A percentile compares a stretch with the other conserved stretches of the same genome.
These are phyloP conservation scores for Mycetomoellerius zeteki DNA, from an alignment of 1,140 invertebrate species.

Conservation along the genomic window DNA sequence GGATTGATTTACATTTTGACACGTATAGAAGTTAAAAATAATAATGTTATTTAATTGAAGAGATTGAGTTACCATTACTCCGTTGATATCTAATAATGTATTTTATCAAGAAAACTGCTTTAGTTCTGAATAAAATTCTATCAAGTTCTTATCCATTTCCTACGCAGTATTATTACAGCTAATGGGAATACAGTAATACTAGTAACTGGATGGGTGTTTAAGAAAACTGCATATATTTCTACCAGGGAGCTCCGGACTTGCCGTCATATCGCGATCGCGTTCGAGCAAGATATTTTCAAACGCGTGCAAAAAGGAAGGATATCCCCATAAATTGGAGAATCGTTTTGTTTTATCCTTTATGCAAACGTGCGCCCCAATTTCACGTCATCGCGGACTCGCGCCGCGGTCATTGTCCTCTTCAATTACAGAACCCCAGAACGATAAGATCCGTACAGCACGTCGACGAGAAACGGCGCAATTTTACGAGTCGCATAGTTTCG, in stretches of 20 bases:
- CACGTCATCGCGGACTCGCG: not conserved
- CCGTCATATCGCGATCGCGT: not conserved
- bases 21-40: too few species aligned
- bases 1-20: too few species aligned
- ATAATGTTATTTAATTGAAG: too few species aligned
- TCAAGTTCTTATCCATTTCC: too few species aligned
- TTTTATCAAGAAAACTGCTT: too few species aligned
- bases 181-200: too few species aligned
- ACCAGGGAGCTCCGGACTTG: not conserved
- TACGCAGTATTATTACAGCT: too few species aligned
- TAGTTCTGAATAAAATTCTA: too few species aligned
- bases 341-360: slow-evolving; percentile 22
- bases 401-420: slow-evolving; percentile 51
- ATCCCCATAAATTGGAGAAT: not conserved
- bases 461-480: slow-evolving; percentile 41
- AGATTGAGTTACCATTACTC: too few species aligned
- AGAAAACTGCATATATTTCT: too few species aligned
- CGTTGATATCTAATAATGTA: too few species aligned
- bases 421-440: slow-evolving; percentile 26
- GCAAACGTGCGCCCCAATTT: slow-evolving; percentile 36
- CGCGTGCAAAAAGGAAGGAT: not conserved
- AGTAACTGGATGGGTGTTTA: too few species aligned
- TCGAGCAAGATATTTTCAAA: slow-evolving; percentile 8
- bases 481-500: slow-evolving; percentile 46
- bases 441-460: slow-evolving; percentile 32